phyloP scores from a whole-genome alignment of 1,140 invertebrate genomes.

The Sminthurides bifidus region DNA sequence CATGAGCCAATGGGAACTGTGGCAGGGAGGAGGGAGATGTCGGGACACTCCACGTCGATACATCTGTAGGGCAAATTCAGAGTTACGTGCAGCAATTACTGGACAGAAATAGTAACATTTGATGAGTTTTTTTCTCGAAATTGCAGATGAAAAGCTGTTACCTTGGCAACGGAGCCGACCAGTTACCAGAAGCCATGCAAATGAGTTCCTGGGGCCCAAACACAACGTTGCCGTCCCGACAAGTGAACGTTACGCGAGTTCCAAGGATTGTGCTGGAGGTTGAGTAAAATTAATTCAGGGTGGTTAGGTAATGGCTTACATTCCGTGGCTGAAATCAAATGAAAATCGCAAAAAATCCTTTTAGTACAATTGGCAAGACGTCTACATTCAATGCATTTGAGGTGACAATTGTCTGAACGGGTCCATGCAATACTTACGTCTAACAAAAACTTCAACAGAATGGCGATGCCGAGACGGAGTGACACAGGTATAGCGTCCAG shows the following conservation, averaged over 20 bases:
- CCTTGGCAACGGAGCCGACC: constrained; percentile 64
- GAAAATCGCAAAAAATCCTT: too few species aligned
- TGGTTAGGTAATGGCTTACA: constrained; percentile 55
- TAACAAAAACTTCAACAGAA: constrained; percentile 61
- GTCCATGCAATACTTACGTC: too few species aligned
- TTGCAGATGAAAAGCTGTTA: too few species aligned
- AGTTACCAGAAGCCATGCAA: constrained; percentile 69
- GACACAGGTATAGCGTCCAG: constrained; percentile 64
- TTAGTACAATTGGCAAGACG: too few species aligned
- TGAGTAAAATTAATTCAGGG: constrained; percentile 55
- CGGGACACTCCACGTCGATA: constrained; percentile 31
- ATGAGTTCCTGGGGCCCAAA: constrained; percentile 56
- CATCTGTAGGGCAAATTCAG: too few species aligned
- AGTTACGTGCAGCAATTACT: too few species aligned
- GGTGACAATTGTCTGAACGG: too few species aligned
- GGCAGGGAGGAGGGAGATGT: constrained; percentile 27
- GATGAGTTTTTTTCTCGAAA: too few species aligned
- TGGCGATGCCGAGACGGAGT: constrained; percentile 68
- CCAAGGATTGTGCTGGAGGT: constrained; percentile 58
- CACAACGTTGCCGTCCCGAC: constrained; percentile 66
- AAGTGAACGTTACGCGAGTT: constrained; percentile 58
- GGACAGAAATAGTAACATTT: too few species aligned
- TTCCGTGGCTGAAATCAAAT: too few species aligned
- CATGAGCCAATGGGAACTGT: constrained; percentile 23
- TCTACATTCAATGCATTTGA: too few species aligned